Evolutionary conservation across 1,140 invertebrate species (phyloP).

Genomic region (Bilobella aurantiaca): DNA sequence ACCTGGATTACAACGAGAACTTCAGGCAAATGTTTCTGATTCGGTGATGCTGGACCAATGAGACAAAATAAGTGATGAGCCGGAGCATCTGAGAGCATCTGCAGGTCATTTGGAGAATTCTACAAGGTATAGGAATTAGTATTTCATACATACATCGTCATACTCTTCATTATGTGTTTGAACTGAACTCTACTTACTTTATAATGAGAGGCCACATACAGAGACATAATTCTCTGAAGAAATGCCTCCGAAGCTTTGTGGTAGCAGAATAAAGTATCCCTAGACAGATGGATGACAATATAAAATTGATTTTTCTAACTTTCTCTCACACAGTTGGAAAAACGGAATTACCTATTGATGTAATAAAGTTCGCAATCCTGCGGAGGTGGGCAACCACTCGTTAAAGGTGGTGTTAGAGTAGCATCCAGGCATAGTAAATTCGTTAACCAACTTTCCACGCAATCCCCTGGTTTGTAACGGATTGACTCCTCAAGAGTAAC

Average conservation of each 20-base stretch:
- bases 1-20: constrained; percentile 83
- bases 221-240: constrained; percentile 77
- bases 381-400: constrained; percentile 73
- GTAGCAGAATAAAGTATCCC: constrained; percentile 95
- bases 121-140: too few species aligned
- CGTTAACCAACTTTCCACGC: constrained; percentile 84
- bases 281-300: too few species aligned
- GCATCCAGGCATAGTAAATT: constrained; percentile 84
- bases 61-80: constrained; percentile 95
- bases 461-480: constrained; percentile 77
- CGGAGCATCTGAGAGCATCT: constrained; percentile 97
- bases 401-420: constrained; percentile 51
- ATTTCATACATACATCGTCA: background rate
- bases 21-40: constrained; percentile 68
- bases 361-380: constrained; percentile 82
- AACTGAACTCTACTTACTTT: constrained; percentile 50
- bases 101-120: constrained; percentile 97
- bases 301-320: background rate
- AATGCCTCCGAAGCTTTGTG: constrained; percentile 92
- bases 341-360: constrained; percentile 59
- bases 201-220: constrained; percentile 97
- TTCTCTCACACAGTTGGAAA: background rate
- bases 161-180: background rate
- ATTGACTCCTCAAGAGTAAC: constrained; percentile 87
- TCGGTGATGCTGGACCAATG: constrained; percentile 67